phyloP scores from a whole-genome alignment of 2,888 invertebrate genomes.

The Dascillus cervinus region DNA sequence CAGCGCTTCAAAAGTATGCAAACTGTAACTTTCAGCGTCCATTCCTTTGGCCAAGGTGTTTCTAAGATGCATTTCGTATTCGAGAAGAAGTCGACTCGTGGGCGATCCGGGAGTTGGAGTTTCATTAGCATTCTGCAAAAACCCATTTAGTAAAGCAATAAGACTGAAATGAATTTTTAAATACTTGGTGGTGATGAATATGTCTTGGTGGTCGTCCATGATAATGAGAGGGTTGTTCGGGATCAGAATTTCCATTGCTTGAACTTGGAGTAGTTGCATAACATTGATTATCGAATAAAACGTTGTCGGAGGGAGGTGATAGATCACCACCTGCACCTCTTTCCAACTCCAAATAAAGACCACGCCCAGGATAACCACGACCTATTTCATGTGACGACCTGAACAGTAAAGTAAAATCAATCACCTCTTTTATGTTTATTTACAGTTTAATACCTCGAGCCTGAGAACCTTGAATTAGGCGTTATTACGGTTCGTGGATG shows the following conservation, averaged over 20 bases:
- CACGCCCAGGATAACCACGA: slow-evolving; percentile 62
- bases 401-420: not conserved
- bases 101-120: slow-evolving; percentile 77
- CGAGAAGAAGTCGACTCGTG: slow-evolving; percentile 74
- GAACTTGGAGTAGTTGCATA: slow-evolving; percentile 92
- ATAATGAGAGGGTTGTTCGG: slow-evolving; percentile 62
- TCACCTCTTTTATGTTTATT: not conserved
- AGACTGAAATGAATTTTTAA: not conserved
- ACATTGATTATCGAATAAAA: slow-evolving; percentile 91
- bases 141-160: slow-evolving; percentile 1
- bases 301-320: slow-evolving; percentile 88
- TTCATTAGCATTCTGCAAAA: slow-evolving; percentile 51
- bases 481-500: slow-evolving; percentile 50
- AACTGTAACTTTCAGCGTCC: slow-evolving; percentile 91
- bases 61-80: slow-evolving; percentile 89
- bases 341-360: slow-evolving; percentile 74
- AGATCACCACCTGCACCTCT: slow-evolving; percentile 52
- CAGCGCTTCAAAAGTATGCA: slow-evolving; percentile 88
- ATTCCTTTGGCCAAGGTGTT: slow-evolving; percentile 90
- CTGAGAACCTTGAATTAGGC: slow-evolving; percentile 59
- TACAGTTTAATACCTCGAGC: slow-evolving; percentile 45
- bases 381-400: slow-evolving; percentile 68
- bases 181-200: slow-evolving; percentile 58
- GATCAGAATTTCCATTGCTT: slow-evolving; percentile 86
- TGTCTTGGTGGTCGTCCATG: slow-evolving; percentile 51